Percentiles rank a stretch among this genome's conserved stretches.
phyloP scores from a whole-genome alignment of 2,888 invertebrate species.

The Drosophila atroscutellata region DNA sequence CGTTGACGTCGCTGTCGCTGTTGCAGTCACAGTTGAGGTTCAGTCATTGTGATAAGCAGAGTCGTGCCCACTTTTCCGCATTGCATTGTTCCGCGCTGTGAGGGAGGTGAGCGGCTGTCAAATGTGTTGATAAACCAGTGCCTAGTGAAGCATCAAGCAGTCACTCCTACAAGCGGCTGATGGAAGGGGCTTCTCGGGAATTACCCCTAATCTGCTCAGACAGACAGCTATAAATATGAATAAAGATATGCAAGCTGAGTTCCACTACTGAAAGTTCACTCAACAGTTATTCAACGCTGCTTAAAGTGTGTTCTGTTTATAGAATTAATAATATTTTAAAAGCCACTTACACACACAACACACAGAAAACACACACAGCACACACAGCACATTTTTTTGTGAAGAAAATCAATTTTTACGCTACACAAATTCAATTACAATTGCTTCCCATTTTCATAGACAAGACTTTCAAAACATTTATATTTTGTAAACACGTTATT shows the following conservation, averaged over 20 bases:
- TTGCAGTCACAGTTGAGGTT: conserved; percentile 11
- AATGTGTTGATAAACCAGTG: conserved; percentile 29
- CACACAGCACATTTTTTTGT: background rate
- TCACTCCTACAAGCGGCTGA: conserved; percentile 16
- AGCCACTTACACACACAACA: background rate
- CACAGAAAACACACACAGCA: no score
- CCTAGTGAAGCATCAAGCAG: conserved; percentile 13
- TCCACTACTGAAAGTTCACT: background rate
- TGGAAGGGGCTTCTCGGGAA: conserved; percentile 6
- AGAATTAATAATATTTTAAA: background rate
- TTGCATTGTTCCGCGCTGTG: conserved; percentile 35
- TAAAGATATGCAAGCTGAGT: background rate
- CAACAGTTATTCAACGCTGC: background rate
- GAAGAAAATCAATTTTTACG: background rate
- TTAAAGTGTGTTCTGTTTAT: background rate
- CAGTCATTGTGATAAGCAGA: conserved; percentile 27
- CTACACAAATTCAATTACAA: background rate
- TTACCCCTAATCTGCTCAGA: background rate
- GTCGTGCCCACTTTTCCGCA: conserved; percentile 62
- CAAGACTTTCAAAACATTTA: conserved; percentile 11
- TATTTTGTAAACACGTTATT: background rate
- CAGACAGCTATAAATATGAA: background rate
- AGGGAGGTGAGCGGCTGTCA: conserved; percentile 58
- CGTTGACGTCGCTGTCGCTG: conserved; percentile 4
- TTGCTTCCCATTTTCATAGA: conserved; percentile 11